These are phyloP conservation scores for Caenorhabditis doughertyi DNA, from an alignment of 2,888 invertebrate species.

Conservation along the genomic window DNA sequence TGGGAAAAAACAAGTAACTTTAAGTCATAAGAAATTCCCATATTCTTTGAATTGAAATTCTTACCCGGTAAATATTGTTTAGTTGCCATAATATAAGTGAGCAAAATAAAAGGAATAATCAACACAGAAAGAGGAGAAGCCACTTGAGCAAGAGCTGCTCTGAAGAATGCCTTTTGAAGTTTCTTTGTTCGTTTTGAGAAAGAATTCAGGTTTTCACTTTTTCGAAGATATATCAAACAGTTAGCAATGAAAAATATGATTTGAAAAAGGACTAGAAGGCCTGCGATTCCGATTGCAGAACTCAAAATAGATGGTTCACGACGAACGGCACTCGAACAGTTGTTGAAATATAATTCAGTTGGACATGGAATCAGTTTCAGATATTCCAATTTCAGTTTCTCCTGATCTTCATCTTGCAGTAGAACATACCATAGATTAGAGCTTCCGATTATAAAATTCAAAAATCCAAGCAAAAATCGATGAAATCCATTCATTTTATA, in stretches of 20 bases:
- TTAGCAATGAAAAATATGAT: slow-evolving; percentile 9
- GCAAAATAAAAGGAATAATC: slow-evolving; percentile 5
- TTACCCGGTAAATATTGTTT: slow-evolving; percentile 31
- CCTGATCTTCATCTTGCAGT: slow-evolving; percentile 2
- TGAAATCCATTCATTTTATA: background rate
- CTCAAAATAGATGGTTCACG: background rate
- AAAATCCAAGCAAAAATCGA: slow-evolving; percentile 17
- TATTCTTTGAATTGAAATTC: background rate
- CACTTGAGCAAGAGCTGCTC: slow-evolving; percentile 16
- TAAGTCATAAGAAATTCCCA: no score
- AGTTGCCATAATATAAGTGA: slow-evolving; percentile 12
- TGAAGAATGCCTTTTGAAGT: slow-evolving; percentile 28
- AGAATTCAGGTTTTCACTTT: background rate
- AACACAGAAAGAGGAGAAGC: slow-evolving; percentile 12
- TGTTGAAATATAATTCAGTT: slow-evolving; percentile 15
- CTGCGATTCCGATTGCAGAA: background rate
- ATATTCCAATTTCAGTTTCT: slow-evolving; percentile 4
- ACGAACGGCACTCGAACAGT: background rate
- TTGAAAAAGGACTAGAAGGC: background rate
- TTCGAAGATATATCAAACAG: slow-evolving; percentile 24
- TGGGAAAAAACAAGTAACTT: background rate
- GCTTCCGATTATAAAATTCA: slow-evolving; percentile 30
- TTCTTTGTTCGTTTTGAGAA: slow-evolving; percentile 28
- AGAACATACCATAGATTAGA: slow-evolving; percentile 1
- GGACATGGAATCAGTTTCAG: slow-evolving; percentile 29